These are phyloP conservation scores for Diplolepis rosae DNA, from an alignment of 2,888 invertebrate genomes.

Conservation along the genomic window DNA sequence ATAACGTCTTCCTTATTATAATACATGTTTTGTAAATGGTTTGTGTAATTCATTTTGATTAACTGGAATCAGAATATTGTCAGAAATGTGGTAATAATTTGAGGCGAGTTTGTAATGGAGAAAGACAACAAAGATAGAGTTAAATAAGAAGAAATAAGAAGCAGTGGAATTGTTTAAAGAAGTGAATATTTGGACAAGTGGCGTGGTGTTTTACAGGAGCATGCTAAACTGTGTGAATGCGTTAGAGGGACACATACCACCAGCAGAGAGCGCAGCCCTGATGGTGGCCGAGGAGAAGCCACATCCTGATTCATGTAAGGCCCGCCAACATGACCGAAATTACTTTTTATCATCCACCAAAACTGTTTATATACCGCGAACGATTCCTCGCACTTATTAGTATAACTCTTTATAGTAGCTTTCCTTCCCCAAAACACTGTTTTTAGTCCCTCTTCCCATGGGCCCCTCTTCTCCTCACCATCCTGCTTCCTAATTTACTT, in stretches of 20 bases:
- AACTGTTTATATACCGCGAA: slow-evolving; percentile 8
- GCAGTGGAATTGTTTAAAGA: slow-evolving; percentile 46
- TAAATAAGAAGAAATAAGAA: slow-evolving; percentile 42
- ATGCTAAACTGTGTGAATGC: slow-evolving; percentile 97
- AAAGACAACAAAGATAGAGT: slow-evolving; percentile 40
- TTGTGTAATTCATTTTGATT: background rate
- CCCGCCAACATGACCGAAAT: slow-evolving; percentile 67
- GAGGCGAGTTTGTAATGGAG: slow-evolving; percentile 44
- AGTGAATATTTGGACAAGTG: slow-evolving; percentile 66
- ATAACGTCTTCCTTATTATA: background rate
- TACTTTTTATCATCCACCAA: slow-evolving; percentile 37
- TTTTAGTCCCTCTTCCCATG: too few species aligned
- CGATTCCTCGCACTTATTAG: too few species aligned
- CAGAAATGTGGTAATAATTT: background rate
- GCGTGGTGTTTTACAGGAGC: slow-evolving; percentile 83
- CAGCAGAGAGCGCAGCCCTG: slow-evolving; percentile 85
- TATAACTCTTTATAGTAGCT: too few species aligned
- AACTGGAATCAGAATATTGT: background rate
- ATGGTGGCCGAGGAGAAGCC: slow-evolving; percentile 86
- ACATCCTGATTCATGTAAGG: slow-evolving; percentile 88
- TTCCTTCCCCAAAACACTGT: too few species aligned
- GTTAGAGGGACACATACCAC: slow-evolving; percentile 91
- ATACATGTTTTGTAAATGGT: background rate
- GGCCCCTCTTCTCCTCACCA: too few species aligned
- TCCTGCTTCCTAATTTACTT: too few species aligned